Evolutionary conservation across 92 coral and sea anemone species (phyloP).

Genomic region (Actinostola sp.): DNA sequence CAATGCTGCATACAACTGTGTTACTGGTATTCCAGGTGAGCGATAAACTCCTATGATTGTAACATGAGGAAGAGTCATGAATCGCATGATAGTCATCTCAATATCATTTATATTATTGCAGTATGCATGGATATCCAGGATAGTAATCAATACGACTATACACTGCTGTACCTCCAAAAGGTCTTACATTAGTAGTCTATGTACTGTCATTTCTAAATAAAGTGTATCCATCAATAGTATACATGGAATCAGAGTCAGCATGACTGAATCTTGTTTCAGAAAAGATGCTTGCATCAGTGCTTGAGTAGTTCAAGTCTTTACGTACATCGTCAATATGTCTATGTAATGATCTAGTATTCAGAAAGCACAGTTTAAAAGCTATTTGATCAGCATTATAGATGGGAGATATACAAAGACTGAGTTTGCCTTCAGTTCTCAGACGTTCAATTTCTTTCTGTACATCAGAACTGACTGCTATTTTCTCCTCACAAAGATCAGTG

Average conservation of each 20-base stretch:
- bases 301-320: slow-evolving; percentile 45
- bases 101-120: slow-evolving; percentile 65
- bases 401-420: slow-evolving; percentile 42
- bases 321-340: slow-evolving; percentile 64
- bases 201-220: slow-evolving; percentile 64
- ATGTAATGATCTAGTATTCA: slow-evolving; percentile 64
- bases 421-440: slow-evolving; percentile 48
- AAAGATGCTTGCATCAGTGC: slow-evolving; percentile 60
- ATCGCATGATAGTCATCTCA: slow-evolving; percentile 58
- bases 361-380: slow-evolving; percentile 42
- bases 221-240: slow-evolving; percentile 41
- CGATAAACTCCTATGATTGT: slow-evolving; percentile 59
- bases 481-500: slow-evolving; percentile 67
- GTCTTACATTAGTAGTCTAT: slow-evolving; percentile 38
- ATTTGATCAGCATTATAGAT: slow-evolving; percentile 43
- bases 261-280: slow-evolving; percentile 53
- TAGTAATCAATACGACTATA: slow-evolving; percentile 61
- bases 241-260: slow-evolving; percentile 40
- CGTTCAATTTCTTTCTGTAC: slow-evolving; percentile 63
- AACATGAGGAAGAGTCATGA: slow-evolving; percentile 56
- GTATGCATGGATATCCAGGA: slow-evolving; percentile 65
- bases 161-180: slow-evolving; percentile 70
- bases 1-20: slow-evolving; percentile 24
- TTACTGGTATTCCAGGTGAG: slow-evolving; percentile 59
- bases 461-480: slow-evolving; percentile 73